These are phyloP conservation scores for Marmota flaviventris DNA, from an alignment of 2,113 vertebrate species.

Conservation along the genomic window DNA sequence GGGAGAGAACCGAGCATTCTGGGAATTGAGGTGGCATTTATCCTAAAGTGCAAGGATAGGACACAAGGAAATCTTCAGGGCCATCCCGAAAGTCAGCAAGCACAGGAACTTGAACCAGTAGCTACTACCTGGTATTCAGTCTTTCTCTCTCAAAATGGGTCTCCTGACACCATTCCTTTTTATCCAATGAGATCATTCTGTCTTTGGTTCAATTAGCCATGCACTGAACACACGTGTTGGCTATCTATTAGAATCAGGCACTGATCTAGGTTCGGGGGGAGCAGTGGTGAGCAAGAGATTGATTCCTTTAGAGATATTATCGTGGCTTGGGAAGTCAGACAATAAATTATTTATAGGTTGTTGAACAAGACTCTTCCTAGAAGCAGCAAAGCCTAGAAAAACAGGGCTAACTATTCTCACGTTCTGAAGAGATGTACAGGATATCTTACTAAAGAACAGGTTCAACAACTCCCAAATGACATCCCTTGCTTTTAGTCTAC, in stretches of 20 bases:
- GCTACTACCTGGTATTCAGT: not conserved
- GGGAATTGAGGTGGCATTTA: not conserved
- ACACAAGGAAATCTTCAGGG: not conserved
- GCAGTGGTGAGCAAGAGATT: not conserved
- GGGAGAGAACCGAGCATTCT: not conserved
- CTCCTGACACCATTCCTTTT: not conserved
- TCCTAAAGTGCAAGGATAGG: not conserved
- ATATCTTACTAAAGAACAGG: not conserved
- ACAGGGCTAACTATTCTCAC: not conserved
- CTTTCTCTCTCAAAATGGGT: constrained; percentile 53
- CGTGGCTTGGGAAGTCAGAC: not conserved
- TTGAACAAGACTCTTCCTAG: not conserved
- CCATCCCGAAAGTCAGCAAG: not conserved
- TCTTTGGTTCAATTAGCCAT: not conserved
- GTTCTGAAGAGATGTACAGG: constrained; percentile 8
- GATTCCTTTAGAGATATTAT: not conserved
- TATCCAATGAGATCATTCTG: not conserved
- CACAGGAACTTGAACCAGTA: not conserved
- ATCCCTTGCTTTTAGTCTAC: not conserved
- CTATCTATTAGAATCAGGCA: not conserved
- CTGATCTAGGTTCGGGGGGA: constrained; percentile 12
- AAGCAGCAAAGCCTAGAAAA: not conserved
- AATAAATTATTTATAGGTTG: not conserved
- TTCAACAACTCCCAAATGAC: not conserved
- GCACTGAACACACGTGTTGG: not conserved